phyloP scores from a whole-genome alignment of 2,797 vertebrate species.

The Ctenosaura bakeri region DNA sequence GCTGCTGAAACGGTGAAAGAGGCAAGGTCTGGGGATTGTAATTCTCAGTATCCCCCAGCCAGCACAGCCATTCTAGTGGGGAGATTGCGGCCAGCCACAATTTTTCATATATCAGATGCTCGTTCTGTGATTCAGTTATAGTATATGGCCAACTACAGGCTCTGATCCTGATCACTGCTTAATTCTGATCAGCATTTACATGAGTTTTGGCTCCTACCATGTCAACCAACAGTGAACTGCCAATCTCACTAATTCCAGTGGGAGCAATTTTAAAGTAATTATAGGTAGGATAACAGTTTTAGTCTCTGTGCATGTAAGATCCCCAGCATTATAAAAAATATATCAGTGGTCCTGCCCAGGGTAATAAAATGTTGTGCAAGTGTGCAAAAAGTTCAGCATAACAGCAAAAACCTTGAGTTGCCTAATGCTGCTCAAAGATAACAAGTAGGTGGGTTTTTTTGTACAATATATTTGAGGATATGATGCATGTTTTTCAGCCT shows the following conservation, averaged over 20 bases:
- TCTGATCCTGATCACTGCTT: not conserved
- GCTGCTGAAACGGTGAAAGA: not conserved
- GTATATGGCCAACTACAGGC: not conserved
- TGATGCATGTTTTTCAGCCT: constrained; percentile 4
- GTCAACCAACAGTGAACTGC: not conserved
- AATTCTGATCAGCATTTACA: not conserved
- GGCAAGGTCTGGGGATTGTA: no score
- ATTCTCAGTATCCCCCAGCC: no score
- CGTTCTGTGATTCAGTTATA: not conserved
- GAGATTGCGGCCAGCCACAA: no score
- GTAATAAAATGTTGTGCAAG: constrained; percentile 19
- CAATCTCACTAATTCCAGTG: not conserved
- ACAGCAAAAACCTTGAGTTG: constrained; percentile 5
- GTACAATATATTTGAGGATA: constrained; percentile 16
- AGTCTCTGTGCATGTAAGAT: not conserved
- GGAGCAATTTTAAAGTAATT: not conserved
- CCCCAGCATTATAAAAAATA: not conserved
- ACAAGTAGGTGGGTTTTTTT: not conserved
- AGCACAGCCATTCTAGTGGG: no score
- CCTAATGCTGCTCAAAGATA: constrained; percentile 25
- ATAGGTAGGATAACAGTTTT: not conserved
- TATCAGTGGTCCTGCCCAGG: not conserved
- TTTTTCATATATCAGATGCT: not conserved
- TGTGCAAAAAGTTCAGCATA: not conserved
- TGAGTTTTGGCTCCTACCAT: not conserved